A percentile compares a stretch with the other conserved stretches of the same genome.
Conservation (phyloP, 2,113 vertebrate genomes). For the Mohoua ochrocephala region DNA sequence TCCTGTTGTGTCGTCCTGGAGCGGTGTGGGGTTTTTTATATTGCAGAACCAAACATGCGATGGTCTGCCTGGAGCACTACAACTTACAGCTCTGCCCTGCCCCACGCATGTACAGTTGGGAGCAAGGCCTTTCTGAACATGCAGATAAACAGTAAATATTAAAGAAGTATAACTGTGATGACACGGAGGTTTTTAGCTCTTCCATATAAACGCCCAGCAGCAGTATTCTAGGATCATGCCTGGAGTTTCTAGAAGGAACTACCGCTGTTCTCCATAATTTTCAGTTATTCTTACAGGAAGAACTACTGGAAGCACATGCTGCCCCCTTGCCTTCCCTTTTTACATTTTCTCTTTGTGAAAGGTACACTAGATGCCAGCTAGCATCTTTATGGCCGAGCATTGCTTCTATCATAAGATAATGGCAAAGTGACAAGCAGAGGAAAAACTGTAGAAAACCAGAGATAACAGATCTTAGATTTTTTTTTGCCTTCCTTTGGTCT, state of each 20-base stretch:
- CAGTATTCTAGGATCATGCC: background rate
- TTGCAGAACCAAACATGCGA: background rate
- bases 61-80: background rate
- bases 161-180: background rate
- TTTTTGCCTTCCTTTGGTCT: background rate
- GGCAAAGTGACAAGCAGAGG: background rate
- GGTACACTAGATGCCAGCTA: background rate
- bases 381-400: background rate
- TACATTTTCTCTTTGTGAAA: background rate
- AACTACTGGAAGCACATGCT: background rate
- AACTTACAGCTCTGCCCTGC: background rate
- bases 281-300: background rate
- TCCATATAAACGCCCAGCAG: background rate
- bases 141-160: background rate
- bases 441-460: background rate
- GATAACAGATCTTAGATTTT: background rate
- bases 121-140: background rate
- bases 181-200: background rate
- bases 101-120: background rate
- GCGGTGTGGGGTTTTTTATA: background rate
- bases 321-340: rapidly evolving
- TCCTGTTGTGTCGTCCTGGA: background rate
- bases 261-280: background rate
- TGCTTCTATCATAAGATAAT: background rate
- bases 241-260: background rate